Evolutionary conservation across 2,888 invertebrate genomes (phyloP).

Genomic region (Rhimphoctona megacephalus): DNA sequence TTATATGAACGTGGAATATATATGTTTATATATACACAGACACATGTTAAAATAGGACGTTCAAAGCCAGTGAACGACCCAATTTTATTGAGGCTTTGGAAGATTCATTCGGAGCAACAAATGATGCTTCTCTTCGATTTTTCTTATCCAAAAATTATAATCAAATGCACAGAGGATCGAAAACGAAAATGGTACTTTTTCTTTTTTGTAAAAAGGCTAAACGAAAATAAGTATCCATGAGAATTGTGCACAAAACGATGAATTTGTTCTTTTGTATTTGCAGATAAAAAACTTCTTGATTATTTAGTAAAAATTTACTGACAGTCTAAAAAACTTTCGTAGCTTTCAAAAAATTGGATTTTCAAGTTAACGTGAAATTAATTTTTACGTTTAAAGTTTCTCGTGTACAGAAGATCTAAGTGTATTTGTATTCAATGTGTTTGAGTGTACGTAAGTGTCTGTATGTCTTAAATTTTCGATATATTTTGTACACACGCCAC

Average conservation of each 20-base stretch:
- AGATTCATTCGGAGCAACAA: neutral
- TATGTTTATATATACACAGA: neutral
- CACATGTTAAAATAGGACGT: neutral
- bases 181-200: neutral
- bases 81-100: neutral
- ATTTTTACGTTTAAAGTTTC: too few relatives aligned
- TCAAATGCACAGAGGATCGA: neutral
- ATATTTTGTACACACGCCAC: conserved; percentile 10
- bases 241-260: neutral
- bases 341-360: neutral
- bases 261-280: neutral
- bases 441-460: neutral
- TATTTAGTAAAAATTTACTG: neutral
- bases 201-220: neutral
- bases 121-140: neutral
- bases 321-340: neutral
- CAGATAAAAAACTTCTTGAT: neutral
- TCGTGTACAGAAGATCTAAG: too few relatives aligned
- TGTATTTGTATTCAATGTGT: neutral
- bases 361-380: neutral
- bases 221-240: neutral
- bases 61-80: neutral
- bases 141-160: neutral
- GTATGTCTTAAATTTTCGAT: conserved; percentile 2
- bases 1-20: neutral